A percentile compares a stretch with the other conserved stretches of the same genome.
phyloP scores from a whole-genome alignment of 1,140 invertebrate genomes.

The Arctopsyche grandis region DNA sequence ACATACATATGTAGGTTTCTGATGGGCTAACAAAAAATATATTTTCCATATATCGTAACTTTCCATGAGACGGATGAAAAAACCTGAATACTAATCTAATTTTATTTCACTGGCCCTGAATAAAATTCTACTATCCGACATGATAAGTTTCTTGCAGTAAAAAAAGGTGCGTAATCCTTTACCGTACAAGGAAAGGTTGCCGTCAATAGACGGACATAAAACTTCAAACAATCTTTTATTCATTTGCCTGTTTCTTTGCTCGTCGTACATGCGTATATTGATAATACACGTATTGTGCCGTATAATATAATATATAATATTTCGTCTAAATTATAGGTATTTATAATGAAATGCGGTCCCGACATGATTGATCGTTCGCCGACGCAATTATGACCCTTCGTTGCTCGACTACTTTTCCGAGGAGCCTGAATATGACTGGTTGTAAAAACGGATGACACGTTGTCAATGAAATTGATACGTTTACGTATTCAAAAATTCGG shows the following conservation, averaged over 20 bases:
- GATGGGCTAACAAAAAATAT: background rate
- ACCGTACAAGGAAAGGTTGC: background rate
- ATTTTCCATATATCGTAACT: background rate
- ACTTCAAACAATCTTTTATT: constrained; percentile 17
- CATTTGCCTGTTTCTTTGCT: constrained; percentile 16
- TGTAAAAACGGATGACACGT: background rate
- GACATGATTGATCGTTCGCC: constrained; percentile 14
- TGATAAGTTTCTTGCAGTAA: constrained; percentile 28
- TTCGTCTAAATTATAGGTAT: no score
- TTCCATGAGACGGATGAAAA: background rate
- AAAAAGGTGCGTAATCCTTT: constrained; percentile 37
- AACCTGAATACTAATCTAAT: constrained; percentile 5
- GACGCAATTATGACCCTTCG: constrained; percentile 9
- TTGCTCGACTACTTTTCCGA: background rate
- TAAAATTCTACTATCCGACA: constrained; percentile 2
- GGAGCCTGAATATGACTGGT: background rate
- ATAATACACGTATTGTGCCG: no score
- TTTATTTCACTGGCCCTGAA: constrained; percentile 18
- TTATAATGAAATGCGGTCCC: background rate
- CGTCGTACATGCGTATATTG: background rate
- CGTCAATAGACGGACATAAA: background rate
- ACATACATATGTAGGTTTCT: constrained; percentile 8
- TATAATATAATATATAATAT: no score
- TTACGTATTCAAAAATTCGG: background rate
- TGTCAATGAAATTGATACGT: constrained; percentile 7